Percentiles rank a stretch among this genome's conserved stretches.
phyloP scores from a whole-genome alignment of 2,888 invertebrate species.

The Galeruca laticollis region DNA sequence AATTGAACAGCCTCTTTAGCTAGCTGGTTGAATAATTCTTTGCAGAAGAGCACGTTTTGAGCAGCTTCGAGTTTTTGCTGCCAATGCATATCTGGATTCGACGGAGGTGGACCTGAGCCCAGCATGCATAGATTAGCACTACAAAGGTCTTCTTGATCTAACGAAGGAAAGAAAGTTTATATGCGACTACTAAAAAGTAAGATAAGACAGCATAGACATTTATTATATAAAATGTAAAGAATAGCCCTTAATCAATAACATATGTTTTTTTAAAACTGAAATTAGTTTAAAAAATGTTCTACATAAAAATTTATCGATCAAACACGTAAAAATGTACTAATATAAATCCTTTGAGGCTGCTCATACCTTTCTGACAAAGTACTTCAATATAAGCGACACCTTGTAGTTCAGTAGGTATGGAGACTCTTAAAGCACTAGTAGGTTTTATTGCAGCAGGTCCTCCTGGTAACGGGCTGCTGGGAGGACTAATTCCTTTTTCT shows the following conservation, averaged over 20 bases:
- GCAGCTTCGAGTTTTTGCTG: constrained; percentile 96
- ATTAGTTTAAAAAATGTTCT: too few relatives aligned
- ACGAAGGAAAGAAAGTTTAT: constrained; percentile 44
- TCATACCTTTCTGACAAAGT: constrained; percentile 88
- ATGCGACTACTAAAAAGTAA: too few relatives aligned
- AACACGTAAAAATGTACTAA: too few relatives aligned
- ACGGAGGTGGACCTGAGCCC: constrained; percentile 79
- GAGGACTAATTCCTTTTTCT: constrained; percentile 67
- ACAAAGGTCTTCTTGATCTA: constrained; percentile 91
- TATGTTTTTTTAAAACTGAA: too few relatives aligned
- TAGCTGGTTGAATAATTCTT: constrained; percentile 93
- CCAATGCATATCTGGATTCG: constrained; percentile 88
- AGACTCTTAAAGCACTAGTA: constrained; percentile 86
- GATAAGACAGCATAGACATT: too few relatives aligned
- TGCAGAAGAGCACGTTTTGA: constrained; percentile 96
- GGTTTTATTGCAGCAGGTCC: constrained; percentile 70
- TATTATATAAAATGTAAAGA: constrained; percentile 5
- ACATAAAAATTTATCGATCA: too few relatives aligned
- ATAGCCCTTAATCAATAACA: too few relatives aligned
- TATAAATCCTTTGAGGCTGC: too few relatives aligned
- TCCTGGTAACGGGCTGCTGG: constrained; percentile 64
- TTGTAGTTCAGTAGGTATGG: constrained; percentile 93
- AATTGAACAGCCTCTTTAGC: constrained; percentile 95
- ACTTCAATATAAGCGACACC: constrained; percentile 97
- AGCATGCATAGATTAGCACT: constrained; percentile 85